These are phyloP conservation scores for Hyles vespertilio DNA, from an alignment of 1,140 invertebrate genomes.

Conservation along the genomic window DNA sequence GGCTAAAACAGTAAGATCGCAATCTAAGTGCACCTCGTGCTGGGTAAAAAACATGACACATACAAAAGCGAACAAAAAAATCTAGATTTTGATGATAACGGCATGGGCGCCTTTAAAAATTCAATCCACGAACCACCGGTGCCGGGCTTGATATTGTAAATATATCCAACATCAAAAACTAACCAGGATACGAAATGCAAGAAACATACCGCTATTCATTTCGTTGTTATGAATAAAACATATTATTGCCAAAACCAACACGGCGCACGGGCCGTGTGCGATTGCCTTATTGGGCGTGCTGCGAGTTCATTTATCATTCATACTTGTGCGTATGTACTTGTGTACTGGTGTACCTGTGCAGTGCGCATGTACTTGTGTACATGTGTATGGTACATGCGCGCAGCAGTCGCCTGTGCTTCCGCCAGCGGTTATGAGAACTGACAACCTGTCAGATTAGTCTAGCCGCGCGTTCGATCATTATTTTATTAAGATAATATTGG, in stretches of 20 bases:
- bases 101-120: too few relatives aligned
- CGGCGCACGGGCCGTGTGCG: constrained; percentile 9
- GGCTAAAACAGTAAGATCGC: neutral
- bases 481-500: too few relatives aligned
- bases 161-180: constrained; percentile 8
- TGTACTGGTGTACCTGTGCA: neutral
- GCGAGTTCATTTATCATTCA: constrained; percentile 26
- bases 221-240: constrained; percentile 54
- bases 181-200: constrained; percentile 14
- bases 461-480: constrained; percentile 12
- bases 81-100: too few relatives aligned
- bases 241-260: constrained; percentile 48
- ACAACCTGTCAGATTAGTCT: constrained; percentile 25
- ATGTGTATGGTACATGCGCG: neutral
- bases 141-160: neutral
- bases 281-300: constrained; percentile 33
- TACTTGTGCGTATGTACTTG: constrained; percentile 14
- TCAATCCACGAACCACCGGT: too few relatives aligned
- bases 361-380: constrained; percentile 6
- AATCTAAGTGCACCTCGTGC: too few relatives aligned
- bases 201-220: constrained; percentile 39
- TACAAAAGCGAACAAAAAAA: too few relatives aligned
- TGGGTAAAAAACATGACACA: too few relatives aligned
- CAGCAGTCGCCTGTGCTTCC: constrained; percentile 11
- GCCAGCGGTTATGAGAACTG: constrained; percentile 15